Conservation (phyloP, 1,140 invertebrate genomes). For the Drosophila equinoxialis region DNA sequence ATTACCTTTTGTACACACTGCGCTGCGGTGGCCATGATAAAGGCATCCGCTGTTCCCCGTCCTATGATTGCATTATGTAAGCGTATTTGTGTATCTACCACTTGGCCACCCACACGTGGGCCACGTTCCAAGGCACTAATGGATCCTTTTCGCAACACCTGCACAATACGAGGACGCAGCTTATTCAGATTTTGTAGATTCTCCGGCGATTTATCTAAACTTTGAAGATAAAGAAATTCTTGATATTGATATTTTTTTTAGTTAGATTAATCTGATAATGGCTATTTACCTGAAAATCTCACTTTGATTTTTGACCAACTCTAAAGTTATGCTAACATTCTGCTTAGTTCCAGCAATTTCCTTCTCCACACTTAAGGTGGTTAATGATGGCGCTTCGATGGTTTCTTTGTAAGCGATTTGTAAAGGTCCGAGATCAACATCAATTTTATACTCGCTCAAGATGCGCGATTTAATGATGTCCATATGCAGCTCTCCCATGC, state of each 20-base stretch:
- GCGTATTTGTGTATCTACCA: constrained; percentile 89
- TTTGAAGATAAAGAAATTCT: constrained; percentile 25
- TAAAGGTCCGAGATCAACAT: constrained; percentile 95
- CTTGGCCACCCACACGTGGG: constrained; percentile 88
- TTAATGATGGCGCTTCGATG: constrained; percentile 84
- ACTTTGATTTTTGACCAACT: constrained; percentile 83
- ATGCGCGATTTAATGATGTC: constrained; percentile 96
- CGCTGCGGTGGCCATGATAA: constrained; percentile 90
- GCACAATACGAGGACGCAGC: constrained; percentile 85
- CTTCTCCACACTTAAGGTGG: constrained; percentile 86
- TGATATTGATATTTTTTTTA: background rate
- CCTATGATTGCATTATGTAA: constrained; percentile 90
- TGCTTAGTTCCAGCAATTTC: constrained; percentile 87
- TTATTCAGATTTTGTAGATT: constrained; percentile 86
- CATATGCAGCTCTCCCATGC: constrained; percentile 98
- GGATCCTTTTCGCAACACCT: constrained; percentile 86
- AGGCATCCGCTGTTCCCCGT: constrained; percentile 89
- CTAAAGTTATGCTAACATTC: constrained; percentile 85
- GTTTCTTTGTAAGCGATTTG: constrained; percentile 97
- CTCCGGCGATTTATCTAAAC: constrained; percentile 87
- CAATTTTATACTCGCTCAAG: constrained; percentile 94
- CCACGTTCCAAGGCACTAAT: constrained; percentile 87
- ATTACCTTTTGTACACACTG: constrained; percentile 90
- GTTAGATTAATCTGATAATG: too few species aligned
- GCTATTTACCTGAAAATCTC: constrained; percentile 62